These are phyloP conservation scores for Drosophila nigrodunni DNA, from an alignment of 1,140 invertebrate genomes.

Conservation along the genomic window DNA sequence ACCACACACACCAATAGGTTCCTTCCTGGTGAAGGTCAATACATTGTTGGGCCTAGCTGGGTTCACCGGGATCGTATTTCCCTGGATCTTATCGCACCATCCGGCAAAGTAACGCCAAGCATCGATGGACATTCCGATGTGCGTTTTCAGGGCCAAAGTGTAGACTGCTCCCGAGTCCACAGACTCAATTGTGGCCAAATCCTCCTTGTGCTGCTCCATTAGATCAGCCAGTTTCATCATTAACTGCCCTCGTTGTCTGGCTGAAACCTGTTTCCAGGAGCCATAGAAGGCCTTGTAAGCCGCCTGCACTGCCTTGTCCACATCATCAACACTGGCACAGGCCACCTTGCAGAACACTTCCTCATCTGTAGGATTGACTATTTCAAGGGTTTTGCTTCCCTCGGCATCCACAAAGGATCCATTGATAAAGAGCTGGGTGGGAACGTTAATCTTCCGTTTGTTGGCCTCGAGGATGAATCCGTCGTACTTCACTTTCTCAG, in stretches of 20 bases:
- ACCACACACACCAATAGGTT: constrained; percentile 96
- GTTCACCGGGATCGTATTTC: constrained; percentile 94
- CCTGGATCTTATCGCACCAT: constrained; percentile 97
- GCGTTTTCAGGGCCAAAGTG: constrained; percentile 97
- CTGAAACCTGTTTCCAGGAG: constrained; percentile 94
- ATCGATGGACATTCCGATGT: constrained; percentile 97
- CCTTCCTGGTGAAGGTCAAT: constrained; percentile 93
- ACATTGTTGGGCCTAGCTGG: constrained; percentile 94
- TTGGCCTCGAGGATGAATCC: constrained; percentile 92
- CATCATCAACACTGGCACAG: constrained; percentile 91
- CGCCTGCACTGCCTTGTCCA: constrained; percentile 93
- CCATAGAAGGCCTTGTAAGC: constrained; percentile 95
- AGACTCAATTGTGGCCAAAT: constrained; percentile 96
- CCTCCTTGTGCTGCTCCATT: constrained; percentile 97
- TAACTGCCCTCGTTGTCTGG: constrained; percentile 91
- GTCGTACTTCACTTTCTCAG: constrained; percentile 87
- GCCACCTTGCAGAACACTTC: constrained; percentile 92
- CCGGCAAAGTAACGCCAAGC: constrained; percentile 97
- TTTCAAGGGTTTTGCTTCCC: constrained; percentile 87
- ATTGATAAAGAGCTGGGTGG: constrained; percentile 95
- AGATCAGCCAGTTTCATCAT: constrained; percentile 94
- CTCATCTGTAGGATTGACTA: constrained; percentile 95
- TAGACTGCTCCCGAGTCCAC: constrained; percentile 98
- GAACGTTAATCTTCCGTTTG: constrained; percentile 93
- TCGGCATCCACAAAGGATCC: constrained; percentile 94